Base-by-base conservation (phyloP, 2,888 invertebrate genomes). In the Agriopis leucophaearia region DNA sequence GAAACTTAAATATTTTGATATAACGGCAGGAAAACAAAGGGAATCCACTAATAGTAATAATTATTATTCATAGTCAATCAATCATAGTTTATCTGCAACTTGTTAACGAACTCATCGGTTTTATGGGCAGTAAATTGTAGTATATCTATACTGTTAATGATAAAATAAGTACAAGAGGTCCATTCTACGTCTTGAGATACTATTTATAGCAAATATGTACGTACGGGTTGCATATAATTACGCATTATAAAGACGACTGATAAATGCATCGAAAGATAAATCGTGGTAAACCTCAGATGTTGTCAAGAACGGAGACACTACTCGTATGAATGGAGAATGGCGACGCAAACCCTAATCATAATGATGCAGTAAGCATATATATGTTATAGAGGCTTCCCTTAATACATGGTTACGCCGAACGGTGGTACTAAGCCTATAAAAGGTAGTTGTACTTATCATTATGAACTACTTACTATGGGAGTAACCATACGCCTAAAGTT, bases 71-170 rank as follows among this genome's bases (percentile, higher is more conserved):
- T 51, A 69, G 64, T 45, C 59, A 66, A 57, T 52, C 38, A 61
- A 61, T 66, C 56, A 51, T 52, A 64, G 66, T 18, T 54, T 60
- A 66, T 56, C 60, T 10, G 16, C 18, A 16, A 50, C 16, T 18
- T 61, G 55, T 55, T 18, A 59, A 56, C 45, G 56, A 62, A 36
- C 35, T 35, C 48, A 8, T 12, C 42, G 15, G 9, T 42, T 56
- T 44, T 8, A 40, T 59, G 35, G 15, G 60, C 50, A 69, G 67
- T 77, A 72, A 74, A 73, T 73, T 65, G 63, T 69, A 45, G 73
- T 74, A 64, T 60, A 62, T n/a, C n/a, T 59, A 35, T 57, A 16
- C 51, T 38, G 42, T 50, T 45, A 8, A 16, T 52, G 61, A 66
- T 66, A 58, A 66, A 51, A 47, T 47, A 40, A 27, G 16, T 51